A percentile compares a stretch with the other conserved stretches of the same genome.
Evolutionary conservation across 2,797 vertebrate genomes (phyloP).

Genomic region (Sebastiscus tertius): DNA sequence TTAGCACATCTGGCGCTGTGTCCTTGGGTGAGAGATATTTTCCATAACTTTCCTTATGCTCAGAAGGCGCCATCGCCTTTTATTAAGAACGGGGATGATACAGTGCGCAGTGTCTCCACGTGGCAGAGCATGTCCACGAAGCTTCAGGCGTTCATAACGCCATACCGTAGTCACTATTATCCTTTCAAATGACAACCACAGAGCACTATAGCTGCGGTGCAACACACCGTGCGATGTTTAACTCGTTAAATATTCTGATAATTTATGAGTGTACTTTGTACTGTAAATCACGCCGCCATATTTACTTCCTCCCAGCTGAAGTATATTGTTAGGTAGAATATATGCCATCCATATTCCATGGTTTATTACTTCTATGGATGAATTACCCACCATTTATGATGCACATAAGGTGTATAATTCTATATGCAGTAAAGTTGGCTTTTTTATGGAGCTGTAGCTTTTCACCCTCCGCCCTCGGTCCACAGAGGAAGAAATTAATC

Average conservation of each 20-base stretch:
- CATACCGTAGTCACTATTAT: slow-evolving; percentile 47
- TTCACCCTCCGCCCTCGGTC: slow-evolving; percentile 41
- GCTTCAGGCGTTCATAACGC: slow-evolving; percentile 68
- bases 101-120: slow-evolving; percentile 81
- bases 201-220: slow-evolving; percentile 26
- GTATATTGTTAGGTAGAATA: slow-evolving; percentile 81
- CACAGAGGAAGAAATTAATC: slow-evolving; percentile 59
- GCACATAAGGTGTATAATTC: slow-evolving; percentile 83
- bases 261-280: slow-evolving; percentile 80
- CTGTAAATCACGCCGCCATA: slow-evolving; percentile 76
- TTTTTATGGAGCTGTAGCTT: slow-evolving; percentile 76
- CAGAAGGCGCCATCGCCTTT: slow-evolving; percentile 86
- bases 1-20: slow-evolving; percentile 95
- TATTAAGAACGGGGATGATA: slow-evolving; percentile 89
- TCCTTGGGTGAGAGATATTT: slow-evolving; percentile 97
- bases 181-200: slow-evolving; percentile 53
- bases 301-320: slow-evolving; percentile 78
- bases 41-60: slow-evolving; percentile 94
- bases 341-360: slow-evolving; percentile 78
- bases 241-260: slow-evolving; percentile 78
- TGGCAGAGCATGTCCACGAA: slow-evolving; percentile 71
- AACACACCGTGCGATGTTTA: slow-evolving; percentile 59
- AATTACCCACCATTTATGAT: slow-evolving; percentile 82
- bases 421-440: slow-evolving; percentile 79
- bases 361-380: slow-evolving; percentile 81